phyloP scores from a whole-genome alignment of 2,113 vertebrate species.

The Puffinus mauretanicus region DNA sequence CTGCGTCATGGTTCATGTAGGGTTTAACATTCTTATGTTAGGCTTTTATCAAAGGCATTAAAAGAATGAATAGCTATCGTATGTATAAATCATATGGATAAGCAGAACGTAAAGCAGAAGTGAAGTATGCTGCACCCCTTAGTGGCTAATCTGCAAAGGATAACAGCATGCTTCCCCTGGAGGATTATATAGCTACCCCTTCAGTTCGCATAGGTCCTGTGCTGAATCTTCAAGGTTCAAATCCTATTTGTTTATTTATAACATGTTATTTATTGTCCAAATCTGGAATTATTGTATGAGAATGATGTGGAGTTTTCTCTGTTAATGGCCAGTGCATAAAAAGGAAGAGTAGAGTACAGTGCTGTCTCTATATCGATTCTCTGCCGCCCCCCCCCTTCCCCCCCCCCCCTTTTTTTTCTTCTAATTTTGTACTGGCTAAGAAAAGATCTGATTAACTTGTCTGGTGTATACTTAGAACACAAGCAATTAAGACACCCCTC shows the following conservation, averaged over 20 bases:
- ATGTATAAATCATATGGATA: slow-evolving; percentile 46
- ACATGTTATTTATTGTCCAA: background rate
- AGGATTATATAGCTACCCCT: background rate
- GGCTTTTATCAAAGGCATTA: slow-evolving; percentile 58
- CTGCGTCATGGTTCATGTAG: slow-evolving; percentile 41
- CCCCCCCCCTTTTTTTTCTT: accelerated
- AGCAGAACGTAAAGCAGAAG: background rate
- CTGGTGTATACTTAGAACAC: background rate
- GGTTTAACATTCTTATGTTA: slow-evolving; percentile 62
- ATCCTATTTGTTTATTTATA: background rate
- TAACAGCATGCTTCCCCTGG: background rate
- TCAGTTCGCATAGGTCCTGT: background rate
- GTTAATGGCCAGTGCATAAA: background rate
- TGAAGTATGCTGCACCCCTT: background rate
- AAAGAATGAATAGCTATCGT: background rate
- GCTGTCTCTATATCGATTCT: background rate
- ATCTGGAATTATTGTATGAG: background rate
- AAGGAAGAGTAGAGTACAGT: background rate
- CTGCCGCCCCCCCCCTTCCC: accelerated
- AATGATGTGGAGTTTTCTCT: background rate
- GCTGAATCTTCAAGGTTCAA: background rate
- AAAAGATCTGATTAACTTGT: background rate
- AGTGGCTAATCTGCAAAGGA: background rate
- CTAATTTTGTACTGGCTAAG: background rate
- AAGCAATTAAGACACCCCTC: background rate